These are phyloP conservation scores for Percopsis transmontana DNA, from an alignment of 2,113 vertebrate genomes.

Conservation along the genomic window DNA sequence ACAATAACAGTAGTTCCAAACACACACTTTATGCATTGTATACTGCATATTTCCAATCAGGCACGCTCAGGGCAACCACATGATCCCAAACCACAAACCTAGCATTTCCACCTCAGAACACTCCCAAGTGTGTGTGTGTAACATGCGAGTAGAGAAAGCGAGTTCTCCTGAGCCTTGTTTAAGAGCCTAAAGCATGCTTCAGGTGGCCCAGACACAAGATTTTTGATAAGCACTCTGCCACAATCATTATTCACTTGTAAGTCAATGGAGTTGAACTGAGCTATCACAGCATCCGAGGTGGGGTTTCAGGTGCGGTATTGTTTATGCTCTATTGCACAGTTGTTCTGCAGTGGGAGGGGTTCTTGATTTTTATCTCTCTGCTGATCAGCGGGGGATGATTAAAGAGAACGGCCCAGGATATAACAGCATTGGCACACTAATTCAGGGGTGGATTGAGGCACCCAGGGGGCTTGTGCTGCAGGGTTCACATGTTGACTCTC, in stretches of 20 bases:
- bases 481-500: constrained; percentile 33
- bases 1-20: too few species aligned
- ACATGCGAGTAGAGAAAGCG: neutral
- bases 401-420: constrained; percentile 30
- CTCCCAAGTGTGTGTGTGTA: neutral
- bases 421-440: constrained; percentile 32
- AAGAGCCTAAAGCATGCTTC: constrained; percentile 33
- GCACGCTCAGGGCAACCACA: neutral
- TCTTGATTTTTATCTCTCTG: constrained; percentile 38
- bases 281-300: constrained; percentile 52
- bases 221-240: constrained; percentile 51
- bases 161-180: constrained; percentile 2
- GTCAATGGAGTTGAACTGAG: constrained; percentile 49
- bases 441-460: constrained; percentile 19
- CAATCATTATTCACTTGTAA: constrained; percentile 51
- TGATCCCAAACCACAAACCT: neutral
- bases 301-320: constrained; percentile 52
- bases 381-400: constrained; percentile 56
- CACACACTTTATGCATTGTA: neutral
- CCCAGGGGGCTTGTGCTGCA: neutral
- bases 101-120: neutral
- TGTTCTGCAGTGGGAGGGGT: constrained; percentile 37
- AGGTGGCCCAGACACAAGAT: constrained; percentile 33
- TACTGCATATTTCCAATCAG: neutral
- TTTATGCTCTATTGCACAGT: constrained; percentile 49